Percentiles rank a stretch among this genome's conserved stretches.
Conservation (phyloP, 2,797 vertebrate species). For the Monodelphis domestica region DNA sequence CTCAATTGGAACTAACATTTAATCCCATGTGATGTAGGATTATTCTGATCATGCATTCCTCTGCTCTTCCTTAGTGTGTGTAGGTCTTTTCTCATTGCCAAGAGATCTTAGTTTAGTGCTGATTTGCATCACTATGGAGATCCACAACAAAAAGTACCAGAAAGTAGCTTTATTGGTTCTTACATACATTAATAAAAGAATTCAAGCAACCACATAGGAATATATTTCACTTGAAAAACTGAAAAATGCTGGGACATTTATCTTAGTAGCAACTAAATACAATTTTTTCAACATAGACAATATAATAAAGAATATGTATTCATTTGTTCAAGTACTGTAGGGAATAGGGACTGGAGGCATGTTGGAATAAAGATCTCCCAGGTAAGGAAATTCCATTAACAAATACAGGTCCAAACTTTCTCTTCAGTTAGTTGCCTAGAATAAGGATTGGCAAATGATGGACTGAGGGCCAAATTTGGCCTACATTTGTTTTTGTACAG, state of each 20-base stretch:
- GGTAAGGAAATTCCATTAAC: too few relatives aligned
- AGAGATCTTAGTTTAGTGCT: not conserved
- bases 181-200: constrained; percentile 26
- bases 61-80: not conserved
- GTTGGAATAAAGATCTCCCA: too few relatives aligned
- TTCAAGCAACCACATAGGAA: too few relatives aligned
- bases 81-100: constrained; percentile 53
- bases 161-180: not conserved
- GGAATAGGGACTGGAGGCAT: too few relatives aligned
- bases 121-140: constrained; percentile 52
- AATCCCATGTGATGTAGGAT: not conserved
- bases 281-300: not conserved
- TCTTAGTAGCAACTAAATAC: not conserved
- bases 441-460: too few relatives aligned
- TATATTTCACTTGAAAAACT: not conserved
- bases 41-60: constrained; percentile 25
- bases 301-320: not conserved
- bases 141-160: not conserved
- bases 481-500: too few relatives aligned
- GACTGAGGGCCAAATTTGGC: too few relatives aligned
- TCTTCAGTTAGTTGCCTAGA: too few relatives aligned
- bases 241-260: not conserved
- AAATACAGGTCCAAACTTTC: too few relatives aligned
- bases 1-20: constrained; percentile 25
- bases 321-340: constrained; percentile 20